Conservation (phyloP, 2,888 invertebrate species). For the Beris morrisii region DNA sequence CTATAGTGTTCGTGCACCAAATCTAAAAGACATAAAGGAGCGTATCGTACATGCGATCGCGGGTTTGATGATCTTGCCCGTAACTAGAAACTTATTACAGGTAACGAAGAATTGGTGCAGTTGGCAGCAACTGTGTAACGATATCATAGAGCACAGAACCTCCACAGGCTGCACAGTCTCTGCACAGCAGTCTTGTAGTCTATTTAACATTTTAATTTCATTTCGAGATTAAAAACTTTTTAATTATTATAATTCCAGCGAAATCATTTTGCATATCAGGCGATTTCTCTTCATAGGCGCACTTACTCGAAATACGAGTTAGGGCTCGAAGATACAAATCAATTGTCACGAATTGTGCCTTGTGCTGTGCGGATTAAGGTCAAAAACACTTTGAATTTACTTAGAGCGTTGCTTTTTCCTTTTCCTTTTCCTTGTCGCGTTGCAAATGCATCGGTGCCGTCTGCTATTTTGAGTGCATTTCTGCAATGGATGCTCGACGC, state of each 20-base stretch:
- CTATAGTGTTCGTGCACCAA: conserved; percentile 18
- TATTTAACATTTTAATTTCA: conserved; percentile 39
- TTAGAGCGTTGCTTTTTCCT: conserved; percentile 11
- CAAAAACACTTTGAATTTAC: conserved; percentile 38
- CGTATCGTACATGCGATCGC: conserved; percentile 23
- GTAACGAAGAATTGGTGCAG: conserved; percentile 4
- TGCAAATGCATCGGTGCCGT: too few relatives aligned
- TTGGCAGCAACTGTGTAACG: background rate
- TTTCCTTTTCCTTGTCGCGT: background rate
- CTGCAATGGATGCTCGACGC: too few relatives aligned
- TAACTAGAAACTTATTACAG: background rate
- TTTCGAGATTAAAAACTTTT: conserved; percentile 31
- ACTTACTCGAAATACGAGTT: conserved; percentile 20
- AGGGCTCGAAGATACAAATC: conserved; percentile 36
- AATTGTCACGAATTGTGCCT: conserved; percentile 38
- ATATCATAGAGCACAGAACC: too few relatives aligned
- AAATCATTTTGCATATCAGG: conserved; percentile 40
- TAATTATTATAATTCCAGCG: conserved; percentile 40
- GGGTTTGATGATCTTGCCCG: conserved; percentile 17
- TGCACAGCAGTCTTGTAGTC: conserved; percentile 9
- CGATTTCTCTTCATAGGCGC: conserved; percentile 11
- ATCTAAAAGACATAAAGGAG: conserved; percentile 1
- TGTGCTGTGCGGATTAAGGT: conserved; percentile 38
- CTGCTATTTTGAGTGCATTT: too few relatives aligned
- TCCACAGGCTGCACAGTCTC: background rate